Conservation (phyloP, 1,140 invertebrate species). For the Trichonephila clavata region DNA sequence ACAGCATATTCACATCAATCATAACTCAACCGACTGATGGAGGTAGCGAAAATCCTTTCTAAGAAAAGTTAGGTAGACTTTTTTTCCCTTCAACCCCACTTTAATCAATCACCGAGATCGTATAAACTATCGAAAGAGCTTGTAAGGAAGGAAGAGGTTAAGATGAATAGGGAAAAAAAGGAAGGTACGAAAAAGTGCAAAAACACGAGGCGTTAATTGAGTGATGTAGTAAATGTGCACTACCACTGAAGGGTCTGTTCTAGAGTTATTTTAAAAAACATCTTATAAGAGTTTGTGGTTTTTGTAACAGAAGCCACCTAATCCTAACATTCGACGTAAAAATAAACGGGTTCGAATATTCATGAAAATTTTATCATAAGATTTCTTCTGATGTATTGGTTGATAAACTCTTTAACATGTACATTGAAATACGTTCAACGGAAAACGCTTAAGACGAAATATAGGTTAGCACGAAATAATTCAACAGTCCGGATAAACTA, state of each 20-base stretch:
- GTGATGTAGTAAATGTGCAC: not conserved
- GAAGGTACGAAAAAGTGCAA: not conserved
- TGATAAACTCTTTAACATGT: too few relatives aligned
- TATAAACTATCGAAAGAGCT: constrained; percentile 26
- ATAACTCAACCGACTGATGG: constrained; percentile 8
- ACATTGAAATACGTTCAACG: too few relatives aligned
- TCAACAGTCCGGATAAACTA: too few relatives aligned
- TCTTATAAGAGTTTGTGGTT: not conserved
- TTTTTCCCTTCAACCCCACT: not conserved
- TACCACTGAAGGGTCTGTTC: not conserved
- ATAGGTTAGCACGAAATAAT: too few relatives aligned
- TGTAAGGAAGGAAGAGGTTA: not conserved
- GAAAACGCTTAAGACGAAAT: too few relatives aligned
- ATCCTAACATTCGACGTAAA: not conserved
- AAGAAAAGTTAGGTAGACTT: constrained; percentile 2
- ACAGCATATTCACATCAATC: constrained; percentile 33
- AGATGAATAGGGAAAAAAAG: not conserved
- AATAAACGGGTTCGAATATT: too few relatives aligned
- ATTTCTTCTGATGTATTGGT: too few relatives aligned
- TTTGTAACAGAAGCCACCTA: not conserved
- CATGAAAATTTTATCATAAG: too few relatives aligned
- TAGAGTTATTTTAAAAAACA: not conserved
- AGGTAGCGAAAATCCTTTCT: constrained; percentile 22
- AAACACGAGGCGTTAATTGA: constrained; percentile 36
- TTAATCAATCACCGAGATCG: constrained; percentile 42